Evolutionary conservation across 2,888 invertebrate species (phyloP).

Genomic region (Drosophila sordidula): DNA sequence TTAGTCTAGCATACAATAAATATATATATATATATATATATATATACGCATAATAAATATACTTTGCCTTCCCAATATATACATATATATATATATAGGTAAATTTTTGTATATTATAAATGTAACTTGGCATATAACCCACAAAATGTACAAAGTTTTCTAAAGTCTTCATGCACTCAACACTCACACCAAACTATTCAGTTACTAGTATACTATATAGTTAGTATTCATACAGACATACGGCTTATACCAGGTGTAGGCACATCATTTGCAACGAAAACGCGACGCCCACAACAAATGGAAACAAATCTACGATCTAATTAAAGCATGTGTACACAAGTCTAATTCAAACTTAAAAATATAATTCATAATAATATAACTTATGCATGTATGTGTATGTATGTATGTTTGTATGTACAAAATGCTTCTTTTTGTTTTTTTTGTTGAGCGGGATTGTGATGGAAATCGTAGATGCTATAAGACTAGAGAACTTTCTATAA

Average conservation of each 20-base stretch:
- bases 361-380: constrained; percentile 32
- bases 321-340: constrained; percentile 75
- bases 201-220: constrained; percentile 23
- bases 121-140: constrained; percentile 60
- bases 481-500: constrained; percentile 67
- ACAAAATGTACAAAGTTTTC: constrained; percentile 62
- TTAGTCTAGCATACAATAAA: constrained; percentile 58
- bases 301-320: constrained; percentile 78
- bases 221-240: constrained; percentile 32
- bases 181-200: constrained; percentile 20
- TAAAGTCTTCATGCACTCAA: constrained; percentile 27
- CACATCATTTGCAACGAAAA: constrained; percentile 80
- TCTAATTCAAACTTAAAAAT: constrained; percentile 53
- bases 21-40: constrained; percentile 50
- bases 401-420: constrained; percentile 43
- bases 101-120: constrained; percentile 55
- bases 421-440: constrained; percentile 12
- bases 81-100: constrained; percentile 32
- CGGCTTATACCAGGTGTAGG: constrained; percentile 66
- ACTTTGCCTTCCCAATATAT: constrained; percentile 43
- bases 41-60: constrained; percentile 53
- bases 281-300: constrained; percentile 65
- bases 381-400: constrained; percentile 40
- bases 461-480: constrained; percentile 54
- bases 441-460: constrained; percentile 18